A percentile compares a stretch with the other conserved stretches of the same genome.
phyloP scores from a whole-genome alignment of 2,113 vertebrate species.

The Hiodon tergisus region DNA sequence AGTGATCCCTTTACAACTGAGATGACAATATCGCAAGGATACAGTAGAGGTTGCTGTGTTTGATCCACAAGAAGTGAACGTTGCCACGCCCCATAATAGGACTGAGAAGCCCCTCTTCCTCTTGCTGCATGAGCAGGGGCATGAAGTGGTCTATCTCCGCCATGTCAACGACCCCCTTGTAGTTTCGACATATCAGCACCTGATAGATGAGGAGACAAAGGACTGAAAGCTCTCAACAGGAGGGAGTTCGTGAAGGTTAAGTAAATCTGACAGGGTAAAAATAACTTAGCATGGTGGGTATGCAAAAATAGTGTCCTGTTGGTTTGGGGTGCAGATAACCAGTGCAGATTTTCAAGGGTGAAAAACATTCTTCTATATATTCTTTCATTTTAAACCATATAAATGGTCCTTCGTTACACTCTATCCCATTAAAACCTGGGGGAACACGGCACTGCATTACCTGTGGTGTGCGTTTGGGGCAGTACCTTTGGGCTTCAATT shows the following conservation, averaged over 20 bases:
- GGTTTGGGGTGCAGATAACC: too few relatives aligned
- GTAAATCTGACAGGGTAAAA: too few relatives aligned
- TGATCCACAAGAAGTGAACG: conserved; percentile 91
- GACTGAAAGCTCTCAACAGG: conserved; percentile 15
- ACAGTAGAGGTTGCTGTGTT: conserved; percentile 90
- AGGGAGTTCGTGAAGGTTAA: background rate
- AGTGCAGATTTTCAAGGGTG: too few relatives aligned
- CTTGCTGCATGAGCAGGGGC: conserved; percentile 76
- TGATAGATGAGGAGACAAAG: conserved; percentile 32
- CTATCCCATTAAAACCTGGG: too few relatives aligned
- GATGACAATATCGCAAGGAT: conserved; percentile 56
- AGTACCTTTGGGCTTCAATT: too few relatives aligned
- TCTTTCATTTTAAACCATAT: too few relatives aligned
- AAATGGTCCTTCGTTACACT: too few relatives aligned
- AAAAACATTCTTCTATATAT: too few relatives aligned
- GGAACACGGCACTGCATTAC: too few relatives aligned
- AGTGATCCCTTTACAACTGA: background rate
- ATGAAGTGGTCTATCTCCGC: conserved; percentile 84
- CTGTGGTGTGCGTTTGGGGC: too few relatives aligned
- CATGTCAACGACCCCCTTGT: conserved; percentile 86
- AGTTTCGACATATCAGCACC: conserved; percentile 89
- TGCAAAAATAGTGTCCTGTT: too few relatives aligned
- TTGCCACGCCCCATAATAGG: conserved; percentile 72
- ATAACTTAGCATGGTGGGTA: too few relatives aligned
- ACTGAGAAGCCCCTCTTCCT: conserved; percentile 75